A percentile compares a stretch with the other conserved stretches of the same genome.
phyloP scores from a whole-genome alignment of 2,797 vertebrate genomes.

The Phoebastria nigripes region DNA sequence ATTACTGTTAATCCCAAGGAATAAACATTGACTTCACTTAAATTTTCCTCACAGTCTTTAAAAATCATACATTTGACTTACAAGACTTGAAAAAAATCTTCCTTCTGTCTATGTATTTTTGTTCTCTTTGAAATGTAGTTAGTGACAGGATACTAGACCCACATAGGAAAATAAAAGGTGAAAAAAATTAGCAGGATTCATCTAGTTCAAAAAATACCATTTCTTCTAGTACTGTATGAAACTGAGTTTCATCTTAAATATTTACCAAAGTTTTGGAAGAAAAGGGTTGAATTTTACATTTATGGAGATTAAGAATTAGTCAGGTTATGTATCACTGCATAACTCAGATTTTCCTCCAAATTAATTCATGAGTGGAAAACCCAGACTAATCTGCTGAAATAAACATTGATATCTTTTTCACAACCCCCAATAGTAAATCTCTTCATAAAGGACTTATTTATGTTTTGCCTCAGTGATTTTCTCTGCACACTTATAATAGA shows the following conservation, averaged over 20 bases:
- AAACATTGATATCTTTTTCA: neutral
- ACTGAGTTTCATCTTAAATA: neutral
- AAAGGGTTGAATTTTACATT: neutral
- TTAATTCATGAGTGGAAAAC: neutral
- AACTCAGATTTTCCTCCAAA: neutral
- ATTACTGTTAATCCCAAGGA: neutral
- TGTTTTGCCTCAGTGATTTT: neutral
- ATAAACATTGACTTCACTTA: neutral
- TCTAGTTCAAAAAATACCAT: neutral
- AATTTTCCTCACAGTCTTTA: neutral
- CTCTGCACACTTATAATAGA: neutral
- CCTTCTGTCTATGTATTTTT: neutral
- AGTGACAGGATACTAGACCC: neutral
- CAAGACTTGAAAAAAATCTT: neutral
- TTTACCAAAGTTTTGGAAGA: neutral
- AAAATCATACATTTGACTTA: neutral
- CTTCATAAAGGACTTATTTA: neutral
- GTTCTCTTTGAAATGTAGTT: neutral
- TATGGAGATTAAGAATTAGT: neutral
- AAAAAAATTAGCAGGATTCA: neutral
- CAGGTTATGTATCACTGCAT: neutral
- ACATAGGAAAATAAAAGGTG: neutral
- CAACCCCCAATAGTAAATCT: neutral
- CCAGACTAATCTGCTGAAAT: neutral
- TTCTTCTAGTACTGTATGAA: neutral